Conservation (phyloP, 2,113 vertebrate species). For the Mustela lutreola region DNA sequence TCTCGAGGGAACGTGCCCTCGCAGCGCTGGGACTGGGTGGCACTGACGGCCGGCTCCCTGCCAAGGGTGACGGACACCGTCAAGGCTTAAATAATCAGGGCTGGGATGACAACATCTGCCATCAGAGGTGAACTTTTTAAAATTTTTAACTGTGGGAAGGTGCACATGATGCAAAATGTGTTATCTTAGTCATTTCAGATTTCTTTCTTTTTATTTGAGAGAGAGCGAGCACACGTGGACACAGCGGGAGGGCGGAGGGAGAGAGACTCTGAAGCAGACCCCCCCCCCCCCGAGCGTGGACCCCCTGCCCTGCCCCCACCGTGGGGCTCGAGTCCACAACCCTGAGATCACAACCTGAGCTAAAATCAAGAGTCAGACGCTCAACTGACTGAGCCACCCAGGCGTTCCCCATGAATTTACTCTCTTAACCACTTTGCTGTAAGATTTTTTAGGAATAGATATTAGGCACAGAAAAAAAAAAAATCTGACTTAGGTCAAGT, state of each 20-base stretch:
- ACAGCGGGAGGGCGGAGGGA: neutral
- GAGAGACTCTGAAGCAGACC: neutral
- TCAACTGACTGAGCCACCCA: neutral
- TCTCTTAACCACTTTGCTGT: neutral
- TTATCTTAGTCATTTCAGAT: neutral
- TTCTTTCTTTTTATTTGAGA: neutral
- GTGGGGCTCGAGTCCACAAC: too few species aligned
- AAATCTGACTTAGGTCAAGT: neutral
- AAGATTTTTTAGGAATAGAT: neutral
- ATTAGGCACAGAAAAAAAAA: constrained; percentile 1
- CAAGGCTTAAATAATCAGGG: neutral
- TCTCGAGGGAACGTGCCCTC: fast-evolving
- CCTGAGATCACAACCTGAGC: neutral
- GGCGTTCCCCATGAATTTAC: neutral
- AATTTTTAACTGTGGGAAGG: neutral
- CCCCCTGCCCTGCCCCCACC: too few species aligned
- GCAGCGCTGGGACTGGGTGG: neutral
- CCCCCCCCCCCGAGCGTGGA: neutral
- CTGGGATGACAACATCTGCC: neutral
- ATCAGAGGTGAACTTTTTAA: neutral
- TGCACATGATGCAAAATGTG: neutral
- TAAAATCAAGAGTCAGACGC: neutral
- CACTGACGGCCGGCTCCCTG: fast-evolving
- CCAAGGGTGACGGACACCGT: neutral
- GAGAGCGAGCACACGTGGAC: neutral